Base-by-base conservation (phyloP, 2,888 invertebrate genomes). In the Trissolcus brochymenae region DNA sequence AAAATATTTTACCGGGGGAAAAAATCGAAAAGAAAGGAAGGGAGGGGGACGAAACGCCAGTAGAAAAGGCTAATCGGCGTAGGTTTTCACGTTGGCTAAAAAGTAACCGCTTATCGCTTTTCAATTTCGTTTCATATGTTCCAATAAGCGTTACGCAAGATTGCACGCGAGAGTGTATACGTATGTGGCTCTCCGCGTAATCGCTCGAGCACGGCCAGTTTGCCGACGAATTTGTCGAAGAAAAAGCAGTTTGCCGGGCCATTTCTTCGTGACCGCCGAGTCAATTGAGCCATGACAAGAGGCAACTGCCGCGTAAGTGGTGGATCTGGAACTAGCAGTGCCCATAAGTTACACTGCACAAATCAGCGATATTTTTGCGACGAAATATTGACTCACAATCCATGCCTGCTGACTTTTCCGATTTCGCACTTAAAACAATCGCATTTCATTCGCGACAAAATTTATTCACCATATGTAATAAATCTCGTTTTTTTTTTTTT, bases 281-380 rank as follows among this genome's bases (percentile, higher is more conserved):
- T 71, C 82, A 79, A 85, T 86, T 85, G 82, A 83, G 64, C 82
- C 84, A 84, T 85, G 81, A 86, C 85, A 86, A 85, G 85, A 85
- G 85, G 85, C 86, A 86, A 86, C 85, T 84, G 83, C 81, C 79
- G 80, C 82, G 78, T 79, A 84, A 84, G 82, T 81, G 80, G 83
- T 78, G 81, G 81, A 83, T 79, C 83, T 81, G 82, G 80, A 82
- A 79, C 79, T 80, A 81, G 81, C 82, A 80, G 81, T 62, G 80
- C 78, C 81, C 85, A 83, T 85, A 85, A 84, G 80, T 86, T 83
- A 83, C 83, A 82, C 80, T 81, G 81, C 35, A 35, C 35, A 35
- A 35, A 85, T 85, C 82, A 81, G 81, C 84, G 82, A 84, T 84
- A 84, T 84, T 84, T 85, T 78, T 81, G 80, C 67, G 60, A 49